Conservation (phyloP, 1,140 invertebrate genomes). For the Propsilocerus akamusi region DNA sequence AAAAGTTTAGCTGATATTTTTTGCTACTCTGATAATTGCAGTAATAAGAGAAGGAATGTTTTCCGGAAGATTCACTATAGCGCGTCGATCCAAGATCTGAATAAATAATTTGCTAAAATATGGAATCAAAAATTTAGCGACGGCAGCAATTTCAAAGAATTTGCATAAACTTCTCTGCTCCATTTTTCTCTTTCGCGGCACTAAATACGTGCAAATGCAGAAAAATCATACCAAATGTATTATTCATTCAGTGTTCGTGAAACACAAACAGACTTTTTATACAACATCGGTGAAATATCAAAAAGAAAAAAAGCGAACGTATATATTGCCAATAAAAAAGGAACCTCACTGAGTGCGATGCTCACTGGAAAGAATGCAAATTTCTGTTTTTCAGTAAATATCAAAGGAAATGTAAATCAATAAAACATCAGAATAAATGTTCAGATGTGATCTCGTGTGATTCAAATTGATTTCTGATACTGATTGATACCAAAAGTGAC, state of each 20-base stretch:
- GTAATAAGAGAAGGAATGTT: too few relatives aligned
- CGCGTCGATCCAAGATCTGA: too few relatives aligned
- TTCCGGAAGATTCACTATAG: too few relatives aligned
- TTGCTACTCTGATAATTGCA: too few relatives aligned
- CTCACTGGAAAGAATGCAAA: neutral
- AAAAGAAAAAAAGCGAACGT: neutral
- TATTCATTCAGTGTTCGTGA: slow-evolving; percentile 1
- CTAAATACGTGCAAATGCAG: neutral
- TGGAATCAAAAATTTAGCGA: too few relatives aligned
- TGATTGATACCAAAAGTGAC: neutral
- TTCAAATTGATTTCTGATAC: neutral
- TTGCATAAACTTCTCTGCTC: neutral
- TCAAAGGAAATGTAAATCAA: neutral
- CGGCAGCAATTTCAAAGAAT: too few relatives aligned
- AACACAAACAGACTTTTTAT: too few relatives aligned
- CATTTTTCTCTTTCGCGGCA: neutral
- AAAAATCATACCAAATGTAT: neutral
- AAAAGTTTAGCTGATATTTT: too few relatives aligned
- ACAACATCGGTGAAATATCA: too few relatives aligned
- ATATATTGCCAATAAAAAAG: neutral
- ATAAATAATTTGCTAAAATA: too few relatives aligned
- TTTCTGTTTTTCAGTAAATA: neutral
- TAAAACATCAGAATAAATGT: neutral
- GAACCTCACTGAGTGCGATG: too few relatives aligned
- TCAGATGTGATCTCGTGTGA: neutral